Base-by-base conservation (phyloP, 2,797 vertebrate species). In the Antrozous pallidus region DNA sequence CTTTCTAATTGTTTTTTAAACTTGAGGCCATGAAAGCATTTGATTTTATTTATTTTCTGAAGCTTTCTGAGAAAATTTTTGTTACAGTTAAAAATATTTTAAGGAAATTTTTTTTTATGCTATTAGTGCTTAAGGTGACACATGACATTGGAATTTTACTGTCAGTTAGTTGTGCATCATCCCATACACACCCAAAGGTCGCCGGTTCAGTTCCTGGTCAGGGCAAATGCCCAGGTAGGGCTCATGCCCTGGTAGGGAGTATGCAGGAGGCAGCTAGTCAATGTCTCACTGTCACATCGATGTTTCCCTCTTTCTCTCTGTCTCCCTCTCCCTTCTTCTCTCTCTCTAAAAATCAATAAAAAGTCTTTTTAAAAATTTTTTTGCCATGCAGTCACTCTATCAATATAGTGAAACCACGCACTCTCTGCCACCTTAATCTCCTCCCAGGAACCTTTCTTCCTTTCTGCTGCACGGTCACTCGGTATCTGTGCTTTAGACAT, bases 41-140 rank as follows among this genome's bases (percentile, higher is more conserved):
- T 40, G 26, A 56, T 81, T 93, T 92, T 36, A 93, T 80, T 93
- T 71, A 75, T 83, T 83, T 94, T 91, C 38, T 94, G 13, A 31
- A 38, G 80, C 20, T 82, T 78, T 73, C 83, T 81, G 17, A n/a
- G 87, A 54, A 79, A 38, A 14, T 3, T 45, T 49, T 79, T 40
- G 5, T 88, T 71, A 40, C 3, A 56, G 10, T 74, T 70, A 42
- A 17, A 38, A 71, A 58, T 42, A 28, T 45, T 8, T 79, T 70
- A 78, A 70, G 26, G 22, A 81, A 56, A 75, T 4, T 93, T 90
- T 91, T 91, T 36, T 82, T 20, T 47, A 1, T 90, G 26, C 54
- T 94, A 6, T 74, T 75, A 65, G 17, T 90, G 71, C 88, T 85
- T 82, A 18, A 51, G 47, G 31, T 86, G 16, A 77, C 31, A 40